These are phyloP conservation scores for Apamea sordens DNA, from an alignment of 2,888 invertebrate genomes.

Conservation along the genomic window DNA sequence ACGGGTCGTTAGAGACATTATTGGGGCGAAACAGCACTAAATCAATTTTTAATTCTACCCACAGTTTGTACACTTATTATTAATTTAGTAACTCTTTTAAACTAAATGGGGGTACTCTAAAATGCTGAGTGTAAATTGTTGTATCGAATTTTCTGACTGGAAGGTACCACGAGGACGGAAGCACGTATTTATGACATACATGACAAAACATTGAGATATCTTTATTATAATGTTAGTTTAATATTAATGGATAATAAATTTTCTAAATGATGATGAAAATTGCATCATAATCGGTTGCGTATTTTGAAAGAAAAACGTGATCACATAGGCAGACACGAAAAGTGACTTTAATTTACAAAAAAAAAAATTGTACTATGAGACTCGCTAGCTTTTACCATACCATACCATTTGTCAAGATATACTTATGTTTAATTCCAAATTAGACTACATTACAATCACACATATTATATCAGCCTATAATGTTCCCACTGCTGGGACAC, in stretches of 20 bases:
- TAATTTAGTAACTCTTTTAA: slow-evolving; percentile 65
- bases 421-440: not conserved
- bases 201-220: too few relatives aligned
- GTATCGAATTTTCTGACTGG: not conserved
- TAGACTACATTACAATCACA: too few relatives aligned
- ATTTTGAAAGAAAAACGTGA: not conserved
- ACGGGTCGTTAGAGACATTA: slow-evolving; percentile 76
- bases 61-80: slow-evolving; percentile 56
- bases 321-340: not conserved
- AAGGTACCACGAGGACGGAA: not conserved
- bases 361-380: too few relatives aligned
- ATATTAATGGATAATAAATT: too few relatives aligned
- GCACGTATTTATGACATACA: not conserved
- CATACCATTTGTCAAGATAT: not conserved
- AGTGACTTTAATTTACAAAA: not conserved
- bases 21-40: slow-evolving; percentile 76
- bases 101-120: slow-evolving; percentile 52
- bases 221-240: too few relatives aligned
- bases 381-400: too few relatives aligned
- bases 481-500: too few relatives aligned
- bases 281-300: not conserved
- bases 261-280: not conserved
- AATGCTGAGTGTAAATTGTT: slow-evolving; percentile 13
- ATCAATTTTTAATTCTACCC: slow-evolving; percentile 82
- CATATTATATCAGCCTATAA: too few relatives aligned